Percentiles rank a stretch among this genome's conserved stretches.
These are phyloP conservation scores for Caranx ignobilis DNA, from an alignment of 2,113 vertebrate species.

Conservation along the genomic window DNA sequence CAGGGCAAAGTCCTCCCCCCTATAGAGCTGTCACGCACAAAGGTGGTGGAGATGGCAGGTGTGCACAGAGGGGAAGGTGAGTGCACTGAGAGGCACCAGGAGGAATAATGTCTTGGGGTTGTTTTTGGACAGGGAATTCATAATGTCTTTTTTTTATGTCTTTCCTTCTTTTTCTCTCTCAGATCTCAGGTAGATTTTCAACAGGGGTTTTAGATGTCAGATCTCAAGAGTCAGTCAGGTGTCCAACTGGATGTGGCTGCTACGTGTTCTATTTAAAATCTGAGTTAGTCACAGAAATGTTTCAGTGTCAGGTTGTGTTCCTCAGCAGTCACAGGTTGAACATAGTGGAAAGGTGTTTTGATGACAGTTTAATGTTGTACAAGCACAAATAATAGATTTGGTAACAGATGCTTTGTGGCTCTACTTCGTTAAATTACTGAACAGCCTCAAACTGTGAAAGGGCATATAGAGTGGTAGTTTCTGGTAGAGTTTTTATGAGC, in stretches of 20 bases:
- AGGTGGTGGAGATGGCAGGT: not conserved
- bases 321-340: no score
- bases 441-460: no score
- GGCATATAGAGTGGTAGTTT: no score
- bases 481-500: no score
- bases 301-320: no score
- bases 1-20: not conserved
- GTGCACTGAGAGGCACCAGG: not conserved
- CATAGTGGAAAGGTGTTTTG: no score
- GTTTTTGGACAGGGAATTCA: conserved; percentile 69
- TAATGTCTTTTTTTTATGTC: conserved; percentile 10
- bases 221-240: not conserved
- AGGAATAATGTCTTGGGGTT: conserved; percentile 51
- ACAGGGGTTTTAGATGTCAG: conserved; percentile 58
- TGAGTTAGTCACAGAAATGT: no score
- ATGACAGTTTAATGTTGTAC: no score
- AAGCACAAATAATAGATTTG: not conserved
- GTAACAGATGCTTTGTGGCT: no score
- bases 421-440: no score
- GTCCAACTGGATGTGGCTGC: conserved; percentile 41
- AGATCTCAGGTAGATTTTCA: conserved; percentile 43
- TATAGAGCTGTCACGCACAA: not conserved
- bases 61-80: conserved; percentile 20
- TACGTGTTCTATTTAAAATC: no score
- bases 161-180: conserved; percentile 43